Base-by-base conservation (phyloP, 2,113 vertebrate genomes). In the Paratilapia polleni region DNA sequence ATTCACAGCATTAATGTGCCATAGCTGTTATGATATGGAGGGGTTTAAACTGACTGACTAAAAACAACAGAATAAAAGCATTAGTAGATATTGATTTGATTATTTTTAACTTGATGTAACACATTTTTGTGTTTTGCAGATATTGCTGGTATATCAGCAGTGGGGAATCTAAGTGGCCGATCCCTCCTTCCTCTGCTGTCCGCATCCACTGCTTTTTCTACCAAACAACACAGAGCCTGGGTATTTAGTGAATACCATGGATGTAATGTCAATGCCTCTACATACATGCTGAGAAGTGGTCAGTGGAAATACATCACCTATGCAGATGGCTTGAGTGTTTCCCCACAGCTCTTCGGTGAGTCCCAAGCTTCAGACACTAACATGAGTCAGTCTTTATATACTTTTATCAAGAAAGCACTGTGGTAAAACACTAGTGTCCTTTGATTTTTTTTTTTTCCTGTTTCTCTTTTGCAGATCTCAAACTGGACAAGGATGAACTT, bases 221-320 rank as follows among this genome's bases (percentile, higher is more conserved):
- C 77, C 52, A 43, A 36, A 11, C 26, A 82, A 38, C 96, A 76
- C 28, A 95, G 97, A 10, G 88, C 93, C 1, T 99, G 98, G 98
- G 94, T 97, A 52, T 80, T 99, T 82, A 99, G 98, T 78, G 97
- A 99, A 92, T 99, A 97, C 91, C 98, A 99, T 0, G 98, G 98
- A 1, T 98, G 97, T 88, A 97, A 99, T 34, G 97, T 94, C 34
- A 99, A 99, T 66, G 95, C 97, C 22, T 99, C 98, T 24, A 96
- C 95, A 5, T 99, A 99, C 89, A 99, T 99, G 98, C 96, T 99
- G 43, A 96, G 97, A 88, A 95, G 83, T 6, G 94, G 94, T 58
- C 92, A 38, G 0, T 99, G 98, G 98, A 99, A 99, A 83, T 99
- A 98, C 6, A 96, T 99, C 11, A 28, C 97, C 0, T 99, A 98